phyloP scores from a whole-genome alignment of 2,113 vertebrate genomes.

The Puntigrus tetrazona region DNA sequence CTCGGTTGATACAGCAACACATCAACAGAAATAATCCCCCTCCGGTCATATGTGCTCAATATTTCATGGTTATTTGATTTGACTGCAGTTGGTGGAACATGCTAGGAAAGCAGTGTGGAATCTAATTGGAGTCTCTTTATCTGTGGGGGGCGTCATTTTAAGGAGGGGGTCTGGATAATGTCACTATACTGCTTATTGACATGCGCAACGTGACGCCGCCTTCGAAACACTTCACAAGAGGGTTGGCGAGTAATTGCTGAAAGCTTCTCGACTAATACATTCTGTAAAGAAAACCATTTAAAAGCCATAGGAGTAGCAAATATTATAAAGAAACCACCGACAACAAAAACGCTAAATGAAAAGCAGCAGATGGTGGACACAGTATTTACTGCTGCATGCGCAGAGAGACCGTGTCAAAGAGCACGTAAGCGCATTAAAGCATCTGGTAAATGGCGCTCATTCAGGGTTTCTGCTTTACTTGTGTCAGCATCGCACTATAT shows the following conservation, averaged over 20 bases:
- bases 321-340: background rate
- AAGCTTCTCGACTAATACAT: background rate
- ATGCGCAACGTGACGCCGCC: background rate
- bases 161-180: background rate
- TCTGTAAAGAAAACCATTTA: background rate
- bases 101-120: background rate
- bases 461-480: slow-evolving; percentile 1
- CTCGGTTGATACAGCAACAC: background rate
- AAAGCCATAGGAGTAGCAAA: background rate
- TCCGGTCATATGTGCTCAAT: background rate
- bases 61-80: slow-evolving; percentile 28
- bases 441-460: background rate
- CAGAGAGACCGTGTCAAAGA: slow-evolving; percentile 3
- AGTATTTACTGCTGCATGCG: slow-evolving; percentile 17
- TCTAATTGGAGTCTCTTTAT: background rate
- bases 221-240: background rate
- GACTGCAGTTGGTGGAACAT: background rate
- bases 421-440: background rate
- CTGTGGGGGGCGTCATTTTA: background rate
- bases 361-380: background rate
- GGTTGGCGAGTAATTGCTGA: background rate
- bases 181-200: background rate
- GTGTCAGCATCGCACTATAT: background rate
- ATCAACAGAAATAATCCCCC: background rate
- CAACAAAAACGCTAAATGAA: background rate